A percentile compares a stretch with the other conserved stretches of the same genome.
Conservation (phyloP, 2,888 invertebrate genomes). For the Selenia dentaria region DNA sequence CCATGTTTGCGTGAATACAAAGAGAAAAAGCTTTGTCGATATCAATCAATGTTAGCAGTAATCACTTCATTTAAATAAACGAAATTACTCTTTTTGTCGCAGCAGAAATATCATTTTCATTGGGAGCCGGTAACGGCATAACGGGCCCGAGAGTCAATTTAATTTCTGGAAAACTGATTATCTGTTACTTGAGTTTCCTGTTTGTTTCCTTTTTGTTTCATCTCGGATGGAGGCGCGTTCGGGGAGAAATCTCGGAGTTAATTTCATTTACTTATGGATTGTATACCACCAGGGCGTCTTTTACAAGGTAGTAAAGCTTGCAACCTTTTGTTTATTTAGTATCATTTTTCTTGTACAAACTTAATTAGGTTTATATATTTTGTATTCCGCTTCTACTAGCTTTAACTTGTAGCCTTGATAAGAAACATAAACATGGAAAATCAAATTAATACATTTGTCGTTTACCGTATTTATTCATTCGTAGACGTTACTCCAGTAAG, state of each 20-base stretch:
- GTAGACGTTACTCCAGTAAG: too few species aligned
- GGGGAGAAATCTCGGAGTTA: neutral
- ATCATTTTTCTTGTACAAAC: too few species aligned
- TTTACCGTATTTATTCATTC: too few species aligned
- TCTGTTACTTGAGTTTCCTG: constrained; percentile 20
- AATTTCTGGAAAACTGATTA: constrained; percentile 20
- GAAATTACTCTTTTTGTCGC: constrained; percentile 7
- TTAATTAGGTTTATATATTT: too few species aligned
- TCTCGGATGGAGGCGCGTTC: neutral
- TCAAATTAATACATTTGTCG: too few species aligned
- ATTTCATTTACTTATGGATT: neutral
- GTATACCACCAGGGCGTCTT: neutral
- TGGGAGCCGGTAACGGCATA: constrained; percentile 1
- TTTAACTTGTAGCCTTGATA: too few species aligned
- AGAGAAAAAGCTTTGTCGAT: neutral
- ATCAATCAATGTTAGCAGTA: neutral
- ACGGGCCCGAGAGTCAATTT: constrained; percentile 9
- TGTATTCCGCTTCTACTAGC: too few species aligned
- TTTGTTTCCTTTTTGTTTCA: constrained; percentile 4
- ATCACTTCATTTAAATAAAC: constrained; percentile 4
- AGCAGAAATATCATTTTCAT: constrained; percentile 17
- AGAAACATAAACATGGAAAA: too few species aligned
- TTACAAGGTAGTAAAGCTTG: too few species aligned
- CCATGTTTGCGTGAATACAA: too few species aligned
- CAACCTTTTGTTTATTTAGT: too few species aligned